Evolutionary conservation across 2,888 invertebrate species (phyloP).

Genomic region (Pediacus dermestoides): DNA sequence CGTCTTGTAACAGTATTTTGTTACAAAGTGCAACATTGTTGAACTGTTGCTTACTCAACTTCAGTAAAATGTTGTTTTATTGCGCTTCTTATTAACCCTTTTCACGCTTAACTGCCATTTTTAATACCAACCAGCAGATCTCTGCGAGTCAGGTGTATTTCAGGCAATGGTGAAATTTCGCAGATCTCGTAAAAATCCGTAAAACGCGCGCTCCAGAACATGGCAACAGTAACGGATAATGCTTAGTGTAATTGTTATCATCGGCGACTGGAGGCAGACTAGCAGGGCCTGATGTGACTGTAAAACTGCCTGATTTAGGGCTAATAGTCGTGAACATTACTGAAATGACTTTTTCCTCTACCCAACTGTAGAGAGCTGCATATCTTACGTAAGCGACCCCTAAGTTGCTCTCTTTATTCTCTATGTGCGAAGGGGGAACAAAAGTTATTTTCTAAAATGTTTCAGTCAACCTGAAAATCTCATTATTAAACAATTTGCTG

Average conservation of each 20-base stretch:
- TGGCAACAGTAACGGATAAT: constrained; percentile 20
- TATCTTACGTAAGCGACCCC: no score
- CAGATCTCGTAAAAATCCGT: constrained; percentile 13
- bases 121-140: constrained; percentile 6
- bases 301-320: constrained; percentile 32
- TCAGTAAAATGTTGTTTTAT: no score
- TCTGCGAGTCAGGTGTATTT: constrained; percentile 7
- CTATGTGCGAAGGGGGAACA: no score
- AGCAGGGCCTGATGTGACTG: constrained; percentile 23
- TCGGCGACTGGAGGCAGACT: constrained; percentile 21
- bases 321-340: constrained; percentile 28
- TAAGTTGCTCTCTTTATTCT: no score
- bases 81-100: constrained; percentile 8
- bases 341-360: constrained; percentile 31
- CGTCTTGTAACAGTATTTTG: no score
- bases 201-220: constrained; percentile 11
- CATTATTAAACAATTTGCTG: no score
- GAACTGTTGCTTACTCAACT: no score
- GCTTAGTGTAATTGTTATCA: constrained; percentile 26
- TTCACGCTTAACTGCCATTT: constrained; percentile 7
- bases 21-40: no score
- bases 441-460: no score
- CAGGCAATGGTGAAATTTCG: constrained; percentile 12
- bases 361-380: no score
- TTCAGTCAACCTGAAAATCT: no score